Evolutionary conservation across 1,140 invertebrate genomes (phyloP), one percentile per base, ranked within the genome.

Genomic region (Sycophaga agraensis): DNA sequence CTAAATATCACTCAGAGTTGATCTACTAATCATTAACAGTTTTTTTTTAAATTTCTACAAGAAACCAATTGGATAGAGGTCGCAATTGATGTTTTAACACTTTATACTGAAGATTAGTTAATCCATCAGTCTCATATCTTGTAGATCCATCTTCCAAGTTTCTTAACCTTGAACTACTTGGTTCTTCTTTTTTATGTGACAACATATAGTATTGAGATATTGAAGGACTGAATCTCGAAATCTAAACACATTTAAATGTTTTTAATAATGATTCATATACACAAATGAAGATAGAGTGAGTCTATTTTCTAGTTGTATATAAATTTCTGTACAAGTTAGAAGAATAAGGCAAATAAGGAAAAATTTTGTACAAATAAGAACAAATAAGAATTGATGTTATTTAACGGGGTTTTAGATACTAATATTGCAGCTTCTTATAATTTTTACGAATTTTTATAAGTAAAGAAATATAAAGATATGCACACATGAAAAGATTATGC

Each of bases 171-270:
- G 84, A 72, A 46, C 73, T 79, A 72, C 82, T 87, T 9, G 87
- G 82, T 64, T 71, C 55, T 70, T 88, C 86, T 59, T 87, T 87
- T 64, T 85, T 86, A 75, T 93, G 89, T 42, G 78, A 81, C 12
- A 91, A 71, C 91, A 93, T 93, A 26, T 88, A 88, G 76, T 93
- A 95, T 51, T 84, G 83, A 56, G 90, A 89, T 19, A 89, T 80
- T 16, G 84, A 75, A 21, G 90, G 86, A 51, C 86, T 84, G 78
- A 92, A 92, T 65, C 91, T 83, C 64, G 84, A 87, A 12, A 91
- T 80, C 68, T 84, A 78, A 65, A 68, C 69, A 40, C 16, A 45
- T n/a, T 28, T 21, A 12, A 54, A 14, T 51, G 7, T 43, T 39
- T 21, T 12, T 24, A 14, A 43, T 42, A 7, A 43, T 28, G 35